phyloP scores from a whole-genome alignment of 1,140 invertebrate genomes.

The Babylonia areolata region DNA sequence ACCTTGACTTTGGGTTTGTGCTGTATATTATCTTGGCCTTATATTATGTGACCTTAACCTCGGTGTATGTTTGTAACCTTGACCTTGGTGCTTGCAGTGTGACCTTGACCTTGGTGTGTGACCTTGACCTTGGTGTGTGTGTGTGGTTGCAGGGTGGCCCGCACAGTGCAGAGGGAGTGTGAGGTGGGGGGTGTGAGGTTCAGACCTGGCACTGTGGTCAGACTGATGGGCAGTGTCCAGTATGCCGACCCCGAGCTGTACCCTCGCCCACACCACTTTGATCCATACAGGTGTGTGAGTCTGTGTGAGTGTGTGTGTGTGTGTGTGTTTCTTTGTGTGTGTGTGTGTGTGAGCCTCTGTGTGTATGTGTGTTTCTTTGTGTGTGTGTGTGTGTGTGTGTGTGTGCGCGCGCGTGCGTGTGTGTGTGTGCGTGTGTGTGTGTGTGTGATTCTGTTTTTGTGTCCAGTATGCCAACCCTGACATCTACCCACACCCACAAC shows the following conservation, averaged over 20 bases:
- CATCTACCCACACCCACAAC: no score
- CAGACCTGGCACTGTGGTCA: constrained; percentile 67
- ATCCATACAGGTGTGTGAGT: constrained; percentile 62
- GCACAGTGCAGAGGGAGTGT: constrained; percentile 53
- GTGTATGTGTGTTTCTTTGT: not conserved
- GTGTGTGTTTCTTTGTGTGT: constrained; percentile 6
- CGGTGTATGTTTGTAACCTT: no score
- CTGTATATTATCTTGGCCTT: no score
- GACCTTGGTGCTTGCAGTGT: no score
- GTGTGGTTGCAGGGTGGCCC: constrained; percentile 47
- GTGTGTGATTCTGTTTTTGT: not conserved
- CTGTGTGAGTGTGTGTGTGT: constrained; percentile 6
- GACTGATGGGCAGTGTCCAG: constrained; percentile 78
- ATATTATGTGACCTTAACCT: no score
- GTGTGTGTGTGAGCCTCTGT: constrained; percentile 10
- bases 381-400: constrained; percentile 19
- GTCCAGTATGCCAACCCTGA: no score
- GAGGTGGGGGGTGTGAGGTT: constrained; percentile 55
- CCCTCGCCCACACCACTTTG: constrained; percentile 75
- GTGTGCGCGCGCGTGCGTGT: constrained; percentile 11
- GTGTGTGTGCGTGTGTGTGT: constrained; percentile 8
- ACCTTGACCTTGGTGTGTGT: no score
- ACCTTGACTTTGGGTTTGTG: no score
- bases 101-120: no score
- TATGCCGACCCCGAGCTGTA: constrained; percentile 76